Base-by-base conservation (phyloP, 2,888 invertebrate species). In the Diarsia rubi region DNA sequence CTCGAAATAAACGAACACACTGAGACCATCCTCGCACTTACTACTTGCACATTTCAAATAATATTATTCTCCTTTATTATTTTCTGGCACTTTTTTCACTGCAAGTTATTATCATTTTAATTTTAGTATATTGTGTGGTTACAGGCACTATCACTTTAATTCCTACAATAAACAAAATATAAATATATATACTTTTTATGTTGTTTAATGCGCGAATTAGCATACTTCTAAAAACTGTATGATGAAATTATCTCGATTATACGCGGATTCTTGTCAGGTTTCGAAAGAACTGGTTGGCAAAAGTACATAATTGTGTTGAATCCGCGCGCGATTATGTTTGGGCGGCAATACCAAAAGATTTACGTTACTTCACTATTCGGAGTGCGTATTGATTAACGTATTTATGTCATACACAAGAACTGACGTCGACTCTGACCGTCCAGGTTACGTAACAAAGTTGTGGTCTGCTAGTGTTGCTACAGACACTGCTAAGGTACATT, bases 1-100 rank as follows among this genome's bases (percentile, higher is more conserved):
- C 83, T 88, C 79, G 86, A 84, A 86, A 87, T 89, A 86, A 86
- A 84, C 77, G 78, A 81, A 81, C 75, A 88, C 86, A 69, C 69
- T 64, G 87, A 87, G 88, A 88, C 88, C 88, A 88, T 89, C 83
- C 80, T 83, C 86, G 90, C 90, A 90, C 90, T 82, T 79, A 72
- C 82, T 83, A 82, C 72, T 84, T 86, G 88, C 88, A 86, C 84
- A 83, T 77, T 79, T 75, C 74, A 68, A 81, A 73, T 69, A 16
- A 64, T 64, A 73, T 63, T 71, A 66, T 62, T 31, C 31, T 73
- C 80, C 54, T 68, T 74, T 81, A 81, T 82, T 31, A 78, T 84
- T 82, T 78, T 31, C 27, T 82, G 79, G 83, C 87, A 87, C 88
- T 74, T 80, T 78, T 86, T 76, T 70, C 84, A 87, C 81, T 73